Conservation (phyloP, 2,113 vertebrate species). For the Gnathonemus echidnorhynchus region DNA sequence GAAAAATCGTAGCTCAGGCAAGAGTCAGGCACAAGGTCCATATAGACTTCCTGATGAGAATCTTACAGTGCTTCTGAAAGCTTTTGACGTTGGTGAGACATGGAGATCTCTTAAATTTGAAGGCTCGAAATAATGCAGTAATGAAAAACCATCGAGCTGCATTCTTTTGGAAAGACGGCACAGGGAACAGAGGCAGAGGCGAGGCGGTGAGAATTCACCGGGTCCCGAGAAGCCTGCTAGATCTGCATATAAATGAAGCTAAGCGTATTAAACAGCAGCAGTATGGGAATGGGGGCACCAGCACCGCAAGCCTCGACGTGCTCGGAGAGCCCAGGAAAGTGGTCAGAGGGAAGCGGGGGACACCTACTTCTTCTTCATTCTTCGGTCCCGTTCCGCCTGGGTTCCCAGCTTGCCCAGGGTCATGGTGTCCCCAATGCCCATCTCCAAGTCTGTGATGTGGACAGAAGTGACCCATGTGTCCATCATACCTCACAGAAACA, state of each 20-base stretch:
- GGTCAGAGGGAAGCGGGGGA: not conserved
- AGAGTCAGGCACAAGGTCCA: not conserved
- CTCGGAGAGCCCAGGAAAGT: not conserved
- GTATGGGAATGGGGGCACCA: not conserved
- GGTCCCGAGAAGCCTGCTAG: not conserved
- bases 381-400: constrained; percentile 86
- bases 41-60: not conserved
- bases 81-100: not conserved
- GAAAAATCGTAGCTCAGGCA: not conserved
- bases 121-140: not conserved
- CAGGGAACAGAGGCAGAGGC: not conserved
- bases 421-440: constrained; percentile 78
- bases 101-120: not conserved
- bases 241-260: constrained; percentile 3
- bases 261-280: constrained; percentile 1
- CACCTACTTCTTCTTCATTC: constrained; percentile 88
- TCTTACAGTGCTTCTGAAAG: not conserved
- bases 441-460: constrained; percentile 70
- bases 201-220: not conserved
- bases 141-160: not conserved
- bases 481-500: not conserved
- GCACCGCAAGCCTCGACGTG: not conserved
- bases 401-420: constrained; percentile 87
- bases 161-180: not conserved
- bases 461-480: constrained; percentile 1